A percentile compares a stretch with the other conserved stretches of the same genome.
Evolutionary conservation across 1,140 invertebrate species (phyloP).

Genomic region (Archegozetes longisetosus): DNA sequence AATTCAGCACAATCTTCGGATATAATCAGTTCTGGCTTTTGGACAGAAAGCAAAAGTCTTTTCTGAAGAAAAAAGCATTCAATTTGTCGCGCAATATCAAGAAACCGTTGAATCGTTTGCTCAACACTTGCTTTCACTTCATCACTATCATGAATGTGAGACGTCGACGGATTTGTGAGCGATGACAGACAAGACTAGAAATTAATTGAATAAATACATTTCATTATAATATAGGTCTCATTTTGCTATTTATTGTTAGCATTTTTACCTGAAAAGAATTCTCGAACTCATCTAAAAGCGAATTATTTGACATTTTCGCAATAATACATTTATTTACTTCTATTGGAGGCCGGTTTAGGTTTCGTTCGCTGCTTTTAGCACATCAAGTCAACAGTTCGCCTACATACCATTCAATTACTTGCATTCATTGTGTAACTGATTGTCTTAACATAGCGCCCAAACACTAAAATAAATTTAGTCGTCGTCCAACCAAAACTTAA

Average conservation of each 20-base stretch:
- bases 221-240: not conserved
- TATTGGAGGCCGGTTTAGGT: too few species aligned
- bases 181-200: constrained; percentile 64
- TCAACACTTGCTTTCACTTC: constrained; percentile 45
- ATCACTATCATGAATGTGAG: constrained; percentile 38
- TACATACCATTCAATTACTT: too few species aligned
- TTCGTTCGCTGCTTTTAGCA: too few species aligned
- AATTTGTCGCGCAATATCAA: constrained; percentile 77
- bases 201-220: constrained; percentile 21
- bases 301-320: not conserved
- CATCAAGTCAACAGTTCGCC: too few species aligned
- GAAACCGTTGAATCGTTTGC: constrained; percentile 59
- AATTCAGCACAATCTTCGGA: constrained; percentile 81
- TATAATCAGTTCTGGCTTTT: constrained; percentile 77
- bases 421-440: too few species aligned
- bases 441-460: too few species aligned
- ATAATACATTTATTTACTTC: too few species aligned
- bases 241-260: not conserved
- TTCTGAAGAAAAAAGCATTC: constrained; percentile 88
- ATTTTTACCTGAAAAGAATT: constrained; percentile 23
- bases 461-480: too few species aligned
- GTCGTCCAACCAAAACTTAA: too few species aligned
- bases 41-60: constrained; percentile 64
- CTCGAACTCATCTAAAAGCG: constrained; percentile 24
- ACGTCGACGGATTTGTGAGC: constrained; percentile 60